Base-by-base conservation (phyloP, 2,797 vertebrate species). In the Tokudaia tokunoshimensis region DNA sequence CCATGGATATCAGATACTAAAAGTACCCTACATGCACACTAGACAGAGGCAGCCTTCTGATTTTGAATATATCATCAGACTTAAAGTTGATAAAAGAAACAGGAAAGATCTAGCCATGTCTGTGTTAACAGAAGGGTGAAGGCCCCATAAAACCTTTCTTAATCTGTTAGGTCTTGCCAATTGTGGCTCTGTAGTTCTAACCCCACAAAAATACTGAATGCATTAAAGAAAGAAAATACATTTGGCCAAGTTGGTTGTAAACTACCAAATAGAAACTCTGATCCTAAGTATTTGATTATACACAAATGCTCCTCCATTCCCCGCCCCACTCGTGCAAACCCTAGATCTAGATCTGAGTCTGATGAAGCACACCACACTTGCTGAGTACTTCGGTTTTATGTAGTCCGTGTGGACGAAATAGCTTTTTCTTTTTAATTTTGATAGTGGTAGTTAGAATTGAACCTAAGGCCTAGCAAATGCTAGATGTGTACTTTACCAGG, bases 221-320 rank as follows among this genome's bases (percentile, higher is more conserved):
- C 80, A 84, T 89, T 88, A 63, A 94, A 92, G 41, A 50, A 89
- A 80, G 52, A 90, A 67, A 75, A 96, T 74, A 34, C 37, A 90
- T 37, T 89, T 75, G 89, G n/a, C n/a, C 50, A 90, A 91, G 67
- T 75, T 63, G 65, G 15, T 59, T 95, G 15, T 90, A 55, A 75
- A 95, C 34, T 93, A 59, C 26, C 72, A 92, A 82, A 61, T 94
- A 91, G 14, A 94, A 86, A 82, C 34, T 92, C 72, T 74, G 14
- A 79, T 92, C 72, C 83, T 24, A 63, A 94, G 87, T 26, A 92
- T 41, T 55, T 47, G 44, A 57, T 20, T 20, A 67, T 29, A 81
- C 41, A 95, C 19, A 67, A 34, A 50, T 26, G 44, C 31, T 72
- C n/a, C 5, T n/a, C 5, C 1, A 3, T 31, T 4, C 8, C 22